Evolutionary conservation across 2,888 invertebrate genomes (phyloP), one percentile per base, ranked within the genome.

Genomic region (Gerris lacustris): DNA sequence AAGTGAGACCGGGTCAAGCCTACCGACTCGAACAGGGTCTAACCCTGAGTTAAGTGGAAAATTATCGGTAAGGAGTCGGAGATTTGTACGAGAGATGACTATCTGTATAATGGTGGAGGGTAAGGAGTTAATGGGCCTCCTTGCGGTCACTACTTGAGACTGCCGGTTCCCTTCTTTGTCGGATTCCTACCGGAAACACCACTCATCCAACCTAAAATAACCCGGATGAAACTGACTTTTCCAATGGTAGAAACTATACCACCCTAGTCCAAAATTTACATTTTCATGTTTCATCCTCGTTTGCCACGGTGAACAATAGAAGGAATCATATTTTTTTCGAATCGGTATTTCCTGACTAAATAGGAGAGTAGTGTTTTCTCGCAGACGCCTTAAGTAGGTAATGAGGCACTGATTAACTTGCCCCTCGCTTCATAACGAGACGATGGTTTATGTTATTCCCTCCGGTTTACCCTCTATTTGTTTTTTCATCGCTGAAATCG

Each of bases 61-160:
- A 55, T 55, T 55, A 55, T 55, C 55, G 55, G 55, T 9, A 55
- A 11, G 55, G 15, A 55, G 55, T 55, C 11, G 55, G 9, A 55
- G 55, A 55, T 55, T 55, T 55, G 55, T 55, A 55, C 55, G 15
- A 55, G 55, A 55, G 55, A 55, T 55, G 55, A 11, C 55, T 55
- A 55, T 55, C 55, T 55, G 15, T 55, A 55, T 55, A 55, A 55
- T 55, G 55, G 55, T 55, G 55, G 11, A 2, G 55, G 9, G 55
- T 55, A 15, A 55, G 9, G 55, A 55, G 55, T 9, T 15, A 11
- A 55, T 11, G 9, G 15, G 55, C 55, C 15, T 11, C 15, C 11
- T 55, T 15, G 9, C 15, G 15, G 55, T 15, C 55, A 55, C 55
- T 55, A 55, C 55, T 11, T 31, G 31, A 31, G 31, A 31, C 31